Evolutionary conservation across 2,888 invertebrate genomes (phyloP).

Genomic region (Eilema sororculum): DNA sequence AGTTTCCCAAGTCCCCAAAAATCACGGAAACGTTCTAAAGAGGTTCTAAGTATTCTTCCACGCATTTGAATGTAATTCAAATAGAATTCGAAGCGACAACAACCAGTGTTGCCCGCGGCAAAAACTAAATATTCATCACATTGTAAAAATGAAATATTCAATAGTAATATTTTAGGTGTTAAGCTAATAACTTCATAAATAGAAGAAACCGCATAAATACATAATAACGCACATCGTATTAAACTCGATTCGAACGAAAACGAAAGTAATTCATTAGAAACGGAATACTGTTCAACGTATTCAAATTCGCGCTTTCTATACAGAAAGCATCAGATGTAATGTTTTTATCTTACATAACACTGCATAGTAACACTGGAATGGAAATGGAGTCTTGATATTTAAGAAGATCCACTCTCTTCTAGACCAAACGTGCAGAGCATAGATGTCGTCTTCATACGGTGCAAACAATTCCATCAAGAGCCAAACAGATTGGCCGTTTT

Average conservation of each 20-base stretch:
- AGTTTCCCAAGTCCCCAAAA: neutral
- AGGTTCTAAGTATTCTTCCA: neutral
- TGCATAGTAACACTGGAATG: neutral
- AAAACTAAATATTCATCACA: constrained; percentile 5
- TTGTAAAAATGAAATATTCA: constrained; percentile 18
- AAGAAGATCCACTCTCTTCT: no score
- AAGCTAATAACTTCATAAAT: constrained; percentile 16
- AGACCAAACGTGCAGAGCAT: no score
- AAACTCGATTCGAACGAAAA: constrained; percentile 35
- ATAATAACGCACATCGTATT: constrained; percentile 24
- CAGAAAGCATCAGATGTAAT: constrained; percentile 16
- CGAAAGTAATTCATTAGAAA: constrained; percentile 47
- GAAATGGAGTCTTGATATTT: no score
- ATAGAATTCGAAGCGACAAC: no score
- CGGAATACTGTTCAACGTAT: constrained; percentile 24
- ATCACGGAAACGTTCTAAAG: neutral
- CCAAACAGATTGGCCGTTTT: no score
- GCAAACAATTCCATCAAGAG: no score
- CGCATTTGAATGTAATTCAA: neutral
- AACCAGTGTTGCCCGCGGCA: neutral
- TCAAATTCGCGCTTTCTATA: constrained; percentile 42
- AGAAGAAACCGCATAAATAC: constrained; percentile 42
- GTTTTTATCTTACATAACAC: constrained; percentile 18
- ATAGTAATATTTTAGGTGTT: constrained; percentile 3
- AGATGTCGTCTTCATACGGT: no score